Evolutionary conservation across 2,113 vertebrate species (phyloP).

Genomic region (Entelurus aequoreus): DNA sequence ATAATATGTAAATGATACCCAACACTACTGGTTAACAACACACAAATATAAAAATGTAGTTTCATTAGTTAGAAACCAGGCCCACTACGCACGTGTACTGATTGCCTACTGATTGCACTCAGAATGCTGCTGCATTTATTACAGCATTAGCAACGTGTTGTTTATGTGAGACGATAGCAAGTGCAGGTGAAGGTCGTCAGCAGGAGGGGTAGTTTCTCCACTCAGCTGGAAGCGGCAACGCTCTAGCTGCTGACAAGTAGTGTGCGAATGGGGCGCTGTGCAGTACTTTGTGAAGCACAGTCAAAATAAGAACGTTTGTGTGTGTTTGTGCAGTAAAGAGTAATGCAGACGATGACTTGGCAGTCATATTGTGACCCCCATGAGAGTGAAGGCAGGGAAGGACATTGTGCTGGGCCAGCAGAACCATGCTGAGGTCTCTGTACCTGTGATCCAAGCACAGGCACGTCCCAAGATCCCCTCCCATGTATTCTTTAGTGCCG

Average conservation of each 20-base stretch:
- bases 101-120: not conserved
- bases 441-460: slow-evolving; percentile 23
- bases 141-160: slow-evolving; percentile 7
- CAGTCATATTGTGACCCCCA: slow-evolving; percentile 14
- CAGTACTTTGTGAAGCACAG: slow-evolving; percentile 15
- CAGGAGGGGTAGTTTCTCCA: slow-evolving; percentile 30
- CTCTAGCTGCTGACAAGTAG: slow-evolving; percentile 27
- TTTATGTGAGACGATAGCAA: slow-evolving; percentile 20
- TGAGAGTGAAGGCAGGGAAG: slow-evolving; percentile 23
- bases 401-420: slow-evolving; percentile 41
- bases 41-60: not conserved
- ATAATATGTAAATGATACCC: too few species aligned
- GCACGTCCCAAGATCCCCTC: slow-evolving; percentile 46
- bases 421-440: slow-evolving; percentile 39
- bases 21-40: too few species aligned
- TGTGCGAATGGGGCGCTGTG: slow-evolving; percentile 23
- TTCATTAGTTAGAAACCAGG: not conserved
- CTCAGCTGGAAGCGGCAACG: slow-evolving; percentile 44
- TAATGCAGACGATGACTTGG: slow-evolving; percentile 13
- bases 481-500: slow-evolving; percentile 56
- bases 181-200: slow-evolving; percentile 54
- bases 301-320: slow-evolving; percentile 13
- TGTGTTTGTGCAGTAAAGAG: slow-evolving; percentile 13
- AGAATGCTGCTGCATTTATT: not conserved
- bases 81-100: not conserved